A percentile compares a stretch with the other conserved stretches of the same genome.
Conservation (phyloP, 2,888 invertebrate species). For the Invenusta paracnida region DNA sequence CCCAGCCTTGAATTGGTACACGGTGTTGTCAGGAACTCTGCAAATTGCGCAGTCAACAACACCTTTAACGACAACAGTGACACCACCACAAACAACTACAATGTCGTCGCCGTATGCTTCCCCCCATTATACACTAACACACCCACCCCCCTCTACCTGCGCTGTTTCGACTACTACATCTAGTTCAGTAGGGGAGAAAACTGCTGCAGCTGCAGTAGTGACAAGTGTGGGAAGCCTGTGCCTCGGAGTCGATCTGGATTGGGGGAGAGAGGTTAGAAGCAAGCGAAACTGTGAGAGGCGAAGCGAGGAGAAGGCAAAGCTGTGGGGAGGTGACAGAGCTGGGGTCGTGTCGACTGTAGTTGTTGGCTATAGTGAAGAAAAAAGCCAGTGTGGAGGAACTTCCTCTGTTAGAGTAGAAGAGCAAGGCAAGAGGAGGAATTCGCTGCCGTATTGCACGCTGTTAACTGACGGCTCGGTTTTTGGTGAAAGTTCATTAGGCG, state of each 20-base stretch:
- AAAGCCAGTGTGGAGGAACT: too few relatives aligned
- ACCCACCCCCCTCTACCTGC: too few relatives aligned
- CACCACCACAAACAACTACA: not conserved
- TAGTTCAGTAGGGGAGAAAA: too few relatives aligned
- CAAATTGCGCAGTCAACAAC: too few relatives aligned
- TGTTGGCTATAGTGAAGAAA: too few relatives aligned
- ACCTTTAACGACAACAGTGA: slow-evolving; percentile 57
- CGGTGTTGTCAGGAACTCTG: slow-evolving; percentile 70
- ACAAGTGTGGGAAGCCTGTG: slow-evolving; percentile 51
- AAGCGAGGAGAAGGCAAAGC: not conserved
- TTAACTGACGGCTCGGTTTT: slow-evolving; percentile 72
- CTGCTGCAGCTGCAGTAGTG: too few relatives aligned
- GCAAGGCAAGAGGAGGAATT: not conserved
- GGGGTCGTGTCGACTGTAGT: too few relatives aligned
- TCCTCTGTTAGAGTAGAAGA: too few relatives aligned
- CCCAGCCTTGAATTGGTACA: slow-evolving; percentile 74
- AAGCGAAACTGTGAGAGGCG: not conserved
- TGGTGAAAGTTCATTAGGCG: slow-evolving; percentile 72
- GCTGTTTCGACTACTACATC: too few relatives aligned
- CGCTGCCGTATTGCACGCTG: slow-evolving; percentile 63
- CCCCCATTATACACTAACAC: too few relatives aligned
- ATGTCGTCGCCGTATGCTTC: too few relatives aligned
- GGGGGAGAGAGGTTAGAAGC: not conserved
- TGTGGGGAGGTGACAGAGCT: too few relatives aligned
- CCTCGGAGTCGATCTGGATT: not conserved